Conservation (phyloP, 23 tunicate genomes). For the Botrylloides violaceus region DNA sequence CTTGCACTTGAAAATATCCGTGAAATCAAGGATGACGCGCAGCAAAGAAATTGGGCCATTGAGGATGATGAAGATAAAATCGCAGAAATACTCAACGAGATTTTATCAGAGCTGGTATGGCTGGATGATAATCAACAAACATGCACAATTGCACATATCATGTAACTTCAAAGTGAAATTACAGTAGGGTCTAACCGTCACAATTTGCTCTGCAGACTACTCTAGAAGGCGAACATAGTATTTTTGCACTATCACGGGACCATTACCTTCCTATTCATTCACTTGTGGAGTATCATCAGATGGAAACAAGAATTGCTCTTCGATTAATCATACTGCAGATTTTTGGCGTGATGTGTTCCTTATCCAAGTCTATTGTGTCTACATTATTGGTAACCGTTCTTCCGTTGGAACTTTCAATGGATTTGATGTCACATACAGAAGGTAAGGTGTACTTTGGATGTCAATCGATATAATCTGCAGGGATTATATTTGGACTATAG, state of each 20-base stretch:
- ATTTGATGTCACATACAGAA: slow-evolving; percentile 36
- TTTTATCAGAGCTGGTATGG: slow-evolving; percentile 33
- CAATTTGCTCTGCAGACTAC: neutral
- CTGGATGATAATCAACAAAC: too few species aligned
- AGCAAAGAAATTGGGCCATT: slow-evolving; percentile 87
- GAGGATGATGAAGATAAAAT: slow-evolving; percentile 73
- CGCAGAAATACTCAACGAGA: slow-evolving; percentile 40
- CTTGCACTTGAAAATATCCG: slow-evolving; percentile 55
- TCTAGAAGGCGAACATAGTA: slow-evolving; percentile 13
- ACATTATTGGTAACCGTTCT: slow-evolving; percentile 38
- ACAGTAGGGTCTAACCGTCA: neutral
- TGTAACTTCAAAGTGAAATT: neutral
- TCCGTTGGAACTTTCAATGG: slow-evolving; percentile 53
- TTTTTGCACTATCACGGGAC: slow-evolving; percentile 15
- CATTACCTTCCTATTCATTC: slow-evolving; percentile 18
- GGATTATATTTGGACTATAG: too few species aligned
- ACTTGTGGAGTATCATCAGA: slow-evolving; percentile 63
- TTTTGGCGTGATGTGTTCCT: slow-evolving; percentile 55
- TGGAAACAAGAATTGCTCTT: slow-evolving; percentile 66
- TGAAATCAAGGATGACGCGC: slow-evolving; percentile 84
- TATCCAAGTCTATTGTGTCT: slow-evolving; percentile 38
- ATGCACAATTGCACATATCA: neutral
- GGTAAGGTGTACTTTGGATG: slow-evolving; percentile 17
- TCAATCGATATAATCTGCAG: too few species aligned
- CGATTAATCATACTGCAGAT: slow-evolving; percentile 43